Percentiles rank a stretch among this genome's conserved stretches.
Conservation (phyloP, 2,113 vertebrate species). For the Oreamnos americanus region DNA sequence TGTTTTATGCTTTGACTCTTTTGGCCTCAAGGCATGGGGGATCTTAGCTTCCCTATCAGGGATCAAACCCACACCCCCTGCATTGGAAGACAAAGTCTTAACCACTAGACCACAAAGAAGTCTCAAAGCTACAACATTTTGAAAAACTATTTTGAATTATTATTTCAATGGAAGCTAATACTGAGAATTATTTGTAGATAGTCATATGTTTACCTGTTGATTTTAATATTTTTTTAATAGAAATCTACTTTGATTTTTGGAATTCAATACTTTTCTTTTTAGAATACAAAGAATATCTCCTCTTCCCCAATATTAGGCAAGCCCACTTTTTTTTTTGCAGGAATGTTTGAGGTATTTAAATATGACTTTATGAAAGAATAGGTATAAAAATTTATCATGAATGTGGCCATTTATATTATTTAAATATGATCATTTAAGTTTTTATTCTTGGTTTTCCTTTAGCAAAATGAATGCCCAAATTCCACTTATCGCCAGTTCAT, state of each 20-base stretch:
- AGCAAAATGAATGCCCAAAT: background rate
- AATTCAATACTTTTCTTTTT: background rate
- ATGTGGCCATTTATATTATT: background rate
- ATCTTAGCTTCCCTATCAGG: background rate
- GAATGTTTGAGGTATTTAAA: background rate
- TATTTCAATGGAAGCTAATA: background rate
- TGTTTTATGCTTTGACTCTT: background rate
- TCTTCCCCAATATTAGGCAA: background rate
- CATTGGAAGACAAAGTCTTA: background rate
- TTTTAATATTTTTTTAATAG: background rate
- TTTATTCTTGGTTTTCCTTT: background rate
- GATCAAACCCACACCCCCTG: background rate
- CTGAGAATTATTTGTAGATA: background rate
- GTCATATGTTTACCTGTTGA: background rate
- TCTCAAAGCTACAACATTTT: background rate
- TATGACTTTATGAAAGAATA: slow-evolving; percentile 1
- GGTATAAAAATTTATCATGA: background rate
- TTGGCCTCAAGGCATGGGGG: background rate
- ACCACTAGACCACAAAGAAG: background rate
- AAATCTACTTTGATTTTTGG: background rate
- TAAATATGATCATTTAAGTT: background rate
- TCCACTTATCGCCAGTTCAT: background rate
- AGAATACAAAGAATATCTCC: background rate
- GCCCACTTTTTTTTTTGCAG: background rate
- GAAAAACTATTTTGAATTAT: background rate